These are phyloP conservation scores for Mirza zaza DNA, from an alignment of 2,113 vertebrate species.

Conservation along the genomic window DNA sequence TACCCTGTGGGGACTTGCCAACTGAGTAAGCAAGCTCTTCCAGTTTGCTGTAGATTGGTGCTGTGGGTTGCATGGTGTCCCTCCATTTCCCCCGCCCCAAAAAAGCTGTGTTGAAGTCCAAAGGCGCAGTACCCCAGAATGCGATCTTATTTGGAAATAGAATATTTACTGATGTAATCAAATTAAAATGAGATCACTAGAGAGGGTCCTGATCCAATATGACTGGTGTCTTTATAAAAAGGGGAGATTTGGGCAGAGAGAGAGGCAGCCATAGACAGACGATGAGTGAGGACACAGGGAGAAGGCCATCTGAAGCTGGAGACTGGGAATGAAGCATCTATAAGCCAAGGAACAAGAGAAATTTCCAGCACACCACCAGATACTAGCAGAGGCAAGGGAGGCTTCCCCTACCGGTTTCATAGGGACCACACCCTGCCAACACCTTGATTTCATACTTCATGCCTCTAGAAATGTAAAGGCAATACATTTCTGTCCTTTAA, in stretches of 20 bases:
- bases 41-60: neutral
- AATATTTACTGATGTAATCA: neutral
- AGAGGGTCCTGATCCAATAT: neutral
- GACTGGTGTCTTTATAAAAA: neutral
- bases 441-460: neutral
- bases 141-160: neutral
- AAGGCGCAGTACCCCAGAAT: neutral
- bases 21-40: neutral
- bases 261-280: fast-evolving
- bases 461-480: neutral
- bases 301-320: fast-evolving
- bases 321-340: fast-evolving
- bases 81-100: fast-evolving
- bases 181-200: neutral
- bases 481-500: neutral
- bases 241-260: neutral
- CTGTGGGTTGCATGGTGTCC: neutral
- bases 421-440: fast-evolving
- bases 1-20: fast-evolving
- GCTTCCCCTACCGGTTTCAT: neutral
- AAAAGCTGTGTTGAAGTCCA: neutral
- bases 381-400: neutral
- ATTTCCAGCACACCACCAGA: neutral
- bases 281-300: neutral
- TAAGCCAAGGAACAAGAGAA: neutral